Evolutionary conservation across 2,113 vertebrate species (phyloP).

Genomic region (Melospiza melodia): DNA sequence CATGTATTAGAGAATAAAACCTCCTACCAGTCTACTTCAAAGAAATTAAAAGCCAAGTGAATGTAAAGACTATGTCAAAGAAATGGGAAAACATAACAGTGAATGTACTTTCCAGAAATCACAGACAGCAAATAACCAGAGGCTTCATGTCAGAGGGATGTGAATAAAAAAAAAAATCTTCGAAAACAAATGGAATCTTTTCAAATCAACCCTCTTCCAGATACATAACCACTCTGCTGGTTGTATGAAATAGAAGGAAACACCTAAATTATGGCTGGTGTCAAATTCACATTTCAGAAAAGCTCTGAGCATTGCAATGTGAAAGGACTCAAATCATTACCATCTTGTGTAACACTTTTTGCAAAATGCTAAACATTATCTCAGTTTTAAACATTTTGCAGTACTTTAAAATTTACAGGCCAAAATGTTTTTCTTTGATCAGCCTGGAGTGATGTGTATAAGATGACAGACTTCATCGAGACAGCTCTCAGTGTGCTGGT

Average conservation of each 20-base stretch:
- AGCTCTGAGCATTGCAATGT: background rate
- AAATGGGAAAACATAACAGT: background rate
- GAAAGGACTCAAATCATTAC: background rate
- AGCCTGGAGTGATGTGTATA: background rate
- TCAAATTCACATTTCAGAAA: background rate
- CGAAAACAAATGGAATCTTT: background rate
- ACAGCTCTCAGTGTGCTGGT: background rate
- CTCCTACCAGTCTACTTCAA: background rate
- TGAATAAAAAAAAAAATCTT: background rate
- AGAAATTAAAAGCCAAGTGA: background rate
- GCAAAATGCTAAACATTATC: background rate
- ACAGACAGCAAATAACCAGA: background rate
- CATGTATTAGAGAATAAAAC: background rate
- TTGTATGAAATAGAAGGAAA: background rate
- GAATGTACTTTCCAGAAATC: background rate
- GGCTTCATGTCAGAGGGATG: background rate
- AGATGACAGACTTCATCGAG: background rate
- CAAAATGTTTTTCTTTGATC: conserved; percentile 43
- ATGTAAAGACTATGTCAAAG: background rate
- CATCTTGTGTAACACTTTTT: background rate
- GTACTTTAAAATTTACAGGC: background rate
- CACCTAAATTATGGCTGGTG: background rate
- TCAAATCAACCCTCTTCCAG: background rate
- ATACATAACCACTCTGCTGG: background rate
- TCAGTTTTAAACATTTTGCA: conserved; percentile 29